Evolutionary conservation across 2,797 vertebrate genomes (phyloP).

Genomic region (Molossus alvarezi): DNA sequence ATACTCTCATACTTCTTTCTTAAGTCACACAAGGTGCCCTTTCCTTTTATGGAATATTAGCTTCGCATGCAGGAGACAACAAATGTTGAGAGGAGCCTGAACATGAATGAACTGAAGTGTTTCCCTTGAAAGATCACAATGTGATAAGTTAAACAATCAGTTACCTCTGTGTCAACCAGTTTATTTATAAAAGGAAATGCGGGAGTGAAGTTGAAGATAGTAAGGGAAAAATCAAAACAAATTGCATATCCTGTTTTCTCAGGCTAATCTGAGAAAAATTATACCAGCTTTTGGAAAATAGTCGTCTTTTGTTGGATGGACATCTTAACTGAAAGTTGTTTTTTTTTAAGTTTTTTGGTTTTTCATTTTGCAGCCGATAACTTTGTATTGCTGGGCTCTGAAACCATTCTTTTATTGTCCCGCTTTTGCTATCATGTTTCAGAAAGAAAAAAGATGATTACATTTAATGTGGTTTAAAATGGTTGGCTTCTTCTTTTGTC

Average conservation of each 20-base stretch:
- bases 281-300: conserved; percentile 44
- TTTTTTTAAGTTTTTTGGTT: conserved; percentile 16
- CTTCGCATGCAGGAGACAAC: conserved; percentile 50
- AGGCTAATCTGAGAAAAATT: conserved; percentile 57
- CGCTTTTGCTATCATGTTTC: conserved; percentile 71
- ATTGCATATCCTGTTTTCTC: not conserved
- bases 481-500: conserved; percentile 59
- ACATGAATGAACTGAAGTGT: conserved; percentile 67
- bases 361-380: not conserved
- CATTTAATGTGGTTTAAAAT: conserved; percentile 74
- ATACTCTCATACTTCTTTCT: conserved; percentile 62
- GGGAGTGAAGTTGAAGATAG: conserved; percentile 42
- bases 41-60: conserved; percentile 68
- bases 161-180: conserved; percentile 61
- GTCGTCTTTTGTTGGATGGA: not conserved
- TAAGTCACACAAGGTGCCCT: conserved; percentile 62
- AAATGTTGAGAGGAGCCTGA: conserved; percentile 60
- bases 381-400: conserved; percentile 33
- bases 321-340: not conserved
- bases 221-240: conserved; percentile 64
- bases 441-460: conserved; percentile 55
- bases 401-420: conserved; percentile 62
- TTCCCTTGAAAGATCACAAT: conserved; percentile 67
- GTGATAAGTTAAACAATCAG: conserved; percentile 65
- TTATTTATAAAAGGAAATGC: conserved; percentile 67